Conservation (phyloP, 2,888 invertebrate genomes). For the Polydrusus tereticollis region DNA sequence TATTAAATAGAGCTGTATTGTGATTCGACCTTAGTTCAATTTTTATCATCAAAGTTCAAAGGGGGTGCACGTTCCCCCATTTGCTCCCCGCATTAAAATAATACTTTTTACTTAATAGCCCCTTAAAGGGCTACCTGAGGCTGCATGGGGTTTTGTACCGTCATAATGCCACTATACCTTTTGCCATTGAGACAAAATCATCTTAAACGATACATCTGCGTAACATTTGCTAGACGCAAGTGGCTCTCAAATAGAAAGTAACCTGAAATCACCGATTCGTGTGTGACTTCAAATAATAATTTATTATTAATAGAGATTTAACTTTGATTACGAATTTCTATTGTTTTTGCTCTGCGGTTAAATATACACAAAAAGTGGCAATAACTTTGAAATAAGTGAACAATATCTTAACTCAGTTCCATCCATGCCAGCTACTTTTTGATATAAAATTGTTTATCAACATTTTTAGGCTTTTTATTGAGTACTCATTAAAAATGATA, state of each 20-base stretch:
- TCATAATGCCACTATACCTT: background rate
- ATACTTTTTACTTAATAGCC: too few relatives aligned
- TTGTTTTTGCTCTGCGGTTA: background rate
- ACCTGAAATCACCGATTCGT: conserved; percentile 43
- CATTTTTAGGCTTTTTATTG: too few relatives aligned
- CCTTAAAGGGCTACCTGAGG: too few relatives aligned
- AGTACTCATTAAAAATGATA: too few relatives aligned
- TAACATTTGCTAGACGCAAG: conserved; percentile 47
- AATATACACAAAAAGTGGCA: background rate
- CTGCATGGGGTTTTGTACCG: too few relatives aligned
- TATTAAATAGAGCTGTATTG: too few relatives aligned
- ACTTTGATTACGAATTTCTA: background rate
- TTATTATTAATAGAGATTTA: conserved; percentile 20
- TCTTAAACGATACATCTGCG: conserved; percentile 30
- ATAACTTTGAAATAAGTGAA: background rate
- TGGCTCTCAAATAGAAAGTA: conserved; percentile 44
- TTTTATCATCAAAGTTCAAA: too few relatives aligned
- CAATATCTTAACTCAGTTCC: background rate
- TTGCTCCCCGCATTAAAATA: too few relatives aligned
- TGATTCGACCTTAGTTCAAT: too few relatives aligned
- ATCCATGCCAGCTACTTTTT: too few relatives aligned
- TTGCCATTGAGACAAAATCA: conserved; percentile 23
- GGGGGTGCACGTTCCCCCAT: too few relatives aligned
- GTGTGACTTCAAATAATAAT: conserved; percentile 40
- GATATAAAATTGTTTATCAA: too few relatives aligned